Base-by-base conservation (phyloP, 1,140 invertebrate genomes). In the Olivierus martensii region DNA sequence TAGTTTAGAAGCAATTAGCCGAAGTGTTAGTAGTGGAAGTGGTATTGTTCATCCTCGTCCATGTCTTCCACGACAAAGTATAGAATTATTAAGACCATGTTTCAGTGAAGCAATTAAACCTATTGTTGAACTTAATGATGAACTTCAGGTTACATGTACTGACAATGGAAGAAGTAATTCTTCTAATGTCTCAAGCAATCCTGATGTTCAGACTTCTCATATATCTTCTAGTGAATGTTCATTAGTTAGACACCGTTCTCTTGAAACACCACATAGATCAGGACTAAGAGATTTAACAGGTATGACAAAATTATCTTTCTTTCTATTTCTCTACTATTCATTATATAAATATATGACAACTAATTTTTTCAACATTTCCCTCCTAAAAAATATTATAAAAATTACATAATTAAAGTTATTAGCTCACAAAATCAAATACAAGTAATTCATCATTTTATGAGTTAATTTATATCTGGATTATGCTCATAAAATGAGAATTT, bases 51-150 rank as follows among this genome's bases (percentile, higher is more conserved):
- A 52, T 39, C 52, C 48, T 15, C 18, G 41, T 12, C 49, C 36
- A 39, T 52, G 18, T 28, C 18, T 52, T 6, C 53, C 51, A 21
- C 15, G 49, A 9, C 22, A 46, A 19, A 59, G 54, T 48, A 37
- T 48, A 14, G 52, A 53, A 43, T 57, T 58, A 22, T 38, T 59
- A 36, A 39, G 53, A 35, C 55, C 59, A 21, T 57, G 53, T 52
- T 59, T 59, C 37, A 82, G 80, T 38, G 81, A 84, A 65, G 82
- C 84, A 19, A 84, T 85, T 0, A 83, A 86, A 69, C 82, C 84
- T 1, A 87, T 87, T 62, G 83, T 80, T 3, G 84, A 87, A 70
- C 82, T 85, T 63, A 81, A 79, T 17, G 83, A 85, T 64, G 83
- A 87, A 68, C 83, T 81, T 70, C 75, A 78, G 58, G 79, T 48